A percentile compares a stretch with the other conserved stretches of the same genome.
These are phyloP conservation scores for Gobiocypris rarus DNA, from an alignment of 2,113 vertebrate genomes.

Conservation along the genomic window DNA sequence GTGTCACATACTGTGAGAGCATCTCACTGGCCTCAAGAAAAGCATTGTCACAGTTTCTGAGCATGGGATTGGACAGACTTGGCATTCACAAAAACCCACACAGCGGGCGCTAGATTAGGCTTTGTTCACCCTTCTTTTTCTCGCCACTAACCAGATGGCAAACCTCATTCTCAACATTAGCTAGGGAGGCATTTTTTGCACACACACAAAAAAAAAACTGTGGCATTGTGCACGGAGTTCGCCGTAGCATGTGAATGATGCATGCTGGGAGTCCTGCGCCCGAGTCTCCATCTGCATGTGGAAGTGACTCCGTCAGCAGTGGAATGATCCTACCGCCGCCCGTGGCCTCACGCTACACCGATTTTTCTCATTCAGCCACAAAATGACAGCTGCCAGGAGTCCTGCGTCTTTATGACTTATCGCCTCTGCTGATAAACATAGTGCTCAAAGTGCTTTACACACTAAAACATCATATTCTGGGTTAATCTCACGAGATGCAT, in stretches of 20 bases:
- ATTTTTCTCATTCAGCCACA: conserved; percentile 25
- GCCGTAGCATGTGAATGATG: conserved; percentile 45
- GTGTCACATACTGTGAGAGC: background rate
- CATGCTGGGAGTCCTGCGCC: conserved; percentile 55
- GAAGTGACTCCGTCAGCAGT: conserved; percentile 24
- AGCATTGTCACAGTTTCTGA: background rate
- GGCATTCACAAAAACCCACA: conserved; percentile 24
- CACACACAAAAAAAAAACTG: background rate
- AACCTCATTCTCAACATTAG: conserved; percentile 47
- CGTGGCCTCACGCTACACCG: background rate
- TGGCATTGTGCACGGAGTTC: conserved; percentile 35
- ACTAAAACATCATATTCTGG: background rate
- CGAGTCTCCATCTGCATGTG: conserved; percentile 49
- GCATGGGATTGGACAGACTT: background rate
- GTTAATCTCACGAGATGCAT: background rate
- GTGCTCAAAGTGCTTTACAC: background rate
- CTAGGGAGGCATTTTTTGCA: conserved; percentile 18
- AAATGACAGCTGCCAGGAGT: conserved; percentile 37
- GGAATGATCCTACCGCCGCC: background rate
- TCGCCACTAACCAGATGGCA: conserved; percentile 53
- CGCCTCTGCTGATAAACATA: conserved; percentile 24
- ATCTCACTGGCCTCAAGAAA: background rate
- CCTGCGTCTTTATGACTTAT: conserved; percentile 18
- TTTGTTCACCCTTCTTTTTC: conserved; percentile 48
- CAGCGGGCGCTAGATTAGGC: conserved; percentile 44